Evolutionary conservation across 2,797 vertebrate species (phyloP).

Genomic region (Fistularia tabacaria): DNA sequence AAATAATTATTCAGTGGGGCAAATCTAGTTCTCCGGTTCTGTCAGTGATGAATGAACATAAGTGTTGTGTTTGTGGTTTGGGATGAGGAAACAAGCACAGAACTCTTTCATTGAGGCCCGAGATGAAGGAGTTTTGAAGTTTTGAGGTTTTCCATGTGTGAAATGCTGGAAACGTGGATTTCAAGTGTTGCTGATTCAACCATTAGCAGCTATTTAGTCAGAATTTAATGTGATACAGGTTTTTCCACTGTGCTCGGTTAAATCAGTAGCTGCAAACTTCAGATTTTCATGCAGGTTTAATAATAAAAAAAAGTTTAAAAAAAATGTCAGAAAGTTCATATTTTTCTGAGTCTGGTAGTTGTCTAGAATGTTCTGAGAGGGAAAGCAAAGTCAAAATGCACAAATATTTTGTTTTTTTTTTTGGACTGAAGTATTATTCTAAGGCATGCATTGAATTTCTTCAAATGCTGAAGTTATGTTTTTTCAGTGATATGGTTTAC

Average conservation of each 20-base stretch:
- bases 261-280: neutral
- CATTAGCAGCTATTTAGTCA: neutral
- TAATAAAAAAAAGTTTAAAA: neutral
- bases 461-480: no score
- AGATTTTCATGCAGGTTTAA: neutral
- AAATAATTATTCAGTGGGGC: constrained; percentile 17
- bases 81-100: constrained; percentile 4
- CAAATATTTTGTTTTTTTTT: no score
- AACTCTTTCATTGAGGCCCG: constrained; percentile 5
- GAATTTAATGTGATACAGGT: constrained; percentile 1
- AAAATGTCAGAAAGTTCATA: no score
- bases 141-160: constrained; percentile 9
- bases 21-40: constrained; percentile 23
- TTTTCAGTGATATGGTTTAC: no score
- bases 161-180: constrained; percentile 10
- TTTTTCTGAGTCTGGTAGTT: no score
- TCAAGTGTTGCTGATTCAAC: constrained; percentile 7
- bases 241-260: constrained; percentile 8
- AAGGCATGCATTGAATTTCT: no score
- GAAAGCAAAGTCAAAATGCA: no score
- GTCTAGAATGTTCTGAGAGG: no score
- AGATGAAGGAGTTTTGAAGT: constrained; percentile 17
- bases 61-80: constrained; percentile 13
- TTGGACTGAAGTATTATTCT: no score
- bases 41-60: constrained; percentile 30